phyloP scores from a whole-genome alignment of 2,888 invertebrate species.

The Ophraella communa region DNA sequence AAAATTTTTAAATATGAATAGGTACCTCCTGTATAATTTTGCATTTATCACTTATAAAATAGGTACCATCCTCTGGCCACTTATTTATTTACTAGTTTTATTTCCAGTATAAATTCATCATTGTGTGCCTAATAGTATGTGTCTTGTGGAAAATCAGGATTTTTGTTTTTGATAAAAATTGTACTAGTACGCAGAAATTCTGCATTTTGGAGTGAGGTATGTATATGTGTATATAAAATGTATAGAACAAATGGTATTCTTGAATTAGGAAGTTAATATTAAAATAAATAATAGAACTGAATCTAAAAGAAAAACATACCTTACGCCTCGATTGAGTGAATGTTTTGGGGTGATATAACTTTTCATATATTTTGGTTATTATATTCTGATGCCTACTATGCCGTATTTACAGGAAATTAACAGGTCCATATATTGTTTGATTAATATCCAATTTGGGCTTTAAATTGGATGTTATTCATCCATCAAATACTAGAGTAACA shows the following conservation, averaged over 20 bases:
- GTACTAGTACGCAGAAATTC: slow-evolving; percentile 13
- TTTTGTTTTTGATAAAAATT: slow-evolving; percentile 20
- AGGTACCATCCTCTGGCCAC: neutral
- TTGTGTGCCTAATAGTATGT: slow-evolving; percentile 19
- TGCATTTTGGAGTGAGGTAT: slow-evolving; percentile 18
- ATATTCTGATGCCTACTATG: neutral
- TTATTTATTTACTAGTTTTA: slow-evolving; percentile 18
- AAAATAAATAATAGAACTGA: neutral
- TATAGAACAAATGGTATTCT: neutral
- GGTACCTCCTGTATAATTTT: neutral
- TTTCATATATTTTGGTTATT: neutral
- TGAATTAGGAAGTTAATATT: neutral
- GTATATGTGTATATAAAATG: slow-evolving; percentile 13
- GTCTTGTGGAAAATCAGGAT: slow-evolving; percentile 14
- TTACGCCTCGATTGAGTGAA: neutral
- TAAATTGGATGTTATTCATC: neutral
- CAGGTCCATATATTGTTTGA: neutral
- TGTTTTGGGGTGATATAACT: neutral
- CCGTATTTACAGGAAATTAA: neutral
- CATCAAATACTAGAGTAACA: too few relatives aligned
- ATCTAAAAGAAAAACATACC: neutral
- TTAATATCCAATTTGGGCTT: neutral
- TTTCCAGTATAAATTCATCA: slow-evolving; percentile 23
- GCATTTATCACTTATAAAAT: slow-evolving; percentile 13
- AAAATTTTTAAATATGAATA: neutral